These are phyloP conservation scores for Onychorhynchus coronatus DNA, from an alignment of 2,113 vertebrate genomes.

Conservation along the genomic window DNA sequence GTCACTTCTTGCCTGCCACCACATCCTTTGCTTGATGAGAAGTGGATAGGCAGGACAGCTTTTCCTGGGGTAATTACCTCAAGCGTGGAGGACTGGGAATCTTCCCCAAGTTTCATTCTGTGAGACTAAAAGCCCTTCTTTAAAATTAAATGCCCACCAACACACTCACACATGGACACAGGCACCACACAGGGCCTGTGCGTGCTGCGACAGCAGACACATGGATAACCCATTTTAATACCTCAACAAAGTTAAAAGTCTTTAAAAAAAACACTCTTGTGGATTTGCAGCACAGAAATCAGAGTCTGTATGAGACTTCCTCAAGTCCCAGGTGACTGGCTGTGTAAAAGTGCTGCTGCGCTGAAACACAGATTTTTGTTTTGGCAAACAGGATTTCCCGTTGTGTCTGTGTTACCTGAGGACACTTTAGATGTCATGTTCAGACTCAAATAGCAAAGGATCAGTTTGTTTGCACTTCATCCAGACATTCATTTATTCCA, in stretches of 20 bases:
- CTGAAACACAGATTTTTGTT: background rate
- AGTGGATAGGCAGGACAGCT: background rate
- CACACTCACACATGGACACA: background rate
- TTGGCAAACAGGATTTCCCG: background rate
- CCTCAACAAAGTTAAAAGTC: background rate
- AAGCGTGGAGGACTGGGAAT: background rate
- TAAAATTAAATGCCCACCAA: background rate
- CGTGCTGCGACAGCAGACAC: accelerated
- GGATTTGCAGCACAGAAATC: background rate
- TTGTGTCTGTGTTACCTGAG: background rate
- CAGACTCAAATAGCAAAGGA: background rate
- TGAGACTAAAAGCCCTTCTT: background rate
- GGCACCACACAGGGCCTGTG: background rate
- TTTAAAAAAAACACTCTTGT: accelerated
- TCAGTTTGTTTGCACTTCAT: background rate
- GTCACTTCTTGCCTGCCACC: background rate
- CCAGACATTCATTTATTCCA: background rate
- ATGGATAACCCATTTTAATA: background rate
- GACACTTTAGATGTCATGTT: accelerated
- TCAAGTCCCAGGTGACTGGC: background rate
- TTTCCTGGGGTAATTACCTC: background rate
- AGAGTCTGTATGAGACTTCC: background rate
- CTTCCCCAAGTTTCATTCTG: background rate
- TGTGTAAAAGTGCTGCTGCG: background rate
- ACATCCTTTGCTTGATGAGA: background rate